phyloP scores from a whole-genome alignment of 2,888 invertebrate species.

The Synergus japonicus region DNA sequence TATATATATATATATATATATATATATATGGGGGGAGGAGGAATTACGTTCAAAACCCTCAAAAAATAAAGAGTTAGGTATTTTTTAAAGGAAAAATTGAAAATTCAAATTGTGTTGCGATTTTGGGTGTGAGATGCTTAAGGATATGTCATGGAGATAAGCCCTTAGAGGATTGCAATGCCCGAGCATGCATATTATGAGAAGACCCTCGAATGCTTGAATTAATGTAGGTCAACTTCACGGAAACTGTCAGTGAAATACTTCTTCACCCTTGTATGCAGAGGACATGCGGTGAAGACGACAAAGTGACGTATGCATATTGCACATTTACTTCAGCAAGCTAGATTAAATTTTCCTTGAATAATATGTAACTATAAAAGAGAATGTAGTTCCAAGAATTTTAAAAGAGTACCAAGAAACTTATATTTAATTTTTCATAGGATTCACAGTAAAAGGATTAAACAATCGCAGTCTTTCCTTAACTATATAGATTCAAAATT shows the following conservation, averaged over 20 bases:
- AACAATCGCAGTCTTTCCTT: not conserved
- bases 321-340: slow-evolving; percentile 15
- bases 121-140: slow-evolving; percentile 6
- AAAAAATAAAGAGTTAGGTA: too few relatives aligned
- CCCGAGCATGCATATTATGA: slow-evolving; percentile 14
- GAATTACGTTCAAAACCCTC: too few relatives aligned
- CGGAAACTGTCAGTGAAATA: slow-evolving; percentile 45
- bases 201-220: slow-evolving; percentile 38
- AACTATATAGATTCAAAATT: not conserved
- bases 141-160: slow-evolving; percentile 21
- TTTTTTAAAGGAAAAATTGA: not conserved
- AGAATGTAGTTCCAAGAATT: too few relatives aligned
- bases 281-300: slow-evolving; percentile 24
- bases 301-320: slow-evolving; percentile 36
- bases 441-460: not conserved
- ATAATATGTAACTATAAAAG: slow-evolving; percentile 18
- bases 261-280: slow-evolving; percentile 39
- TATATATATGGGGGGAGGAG: too few relatives aligned
- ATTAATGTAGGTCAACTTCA: slow-evolving; percentile 56
- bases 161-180: slow-evolving; percentile 5
- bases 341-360: slow-evolving; percentile 24
- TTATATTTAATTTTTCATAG: not conserved
- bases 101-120: not conserved
- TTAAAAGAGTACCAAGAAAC: not conserved
- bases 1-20: too few relatives aligned